phyloP scores from a whole-genome alignment of 1,140 invertebrate genomes.

The Calosoma granatense region DNA sequence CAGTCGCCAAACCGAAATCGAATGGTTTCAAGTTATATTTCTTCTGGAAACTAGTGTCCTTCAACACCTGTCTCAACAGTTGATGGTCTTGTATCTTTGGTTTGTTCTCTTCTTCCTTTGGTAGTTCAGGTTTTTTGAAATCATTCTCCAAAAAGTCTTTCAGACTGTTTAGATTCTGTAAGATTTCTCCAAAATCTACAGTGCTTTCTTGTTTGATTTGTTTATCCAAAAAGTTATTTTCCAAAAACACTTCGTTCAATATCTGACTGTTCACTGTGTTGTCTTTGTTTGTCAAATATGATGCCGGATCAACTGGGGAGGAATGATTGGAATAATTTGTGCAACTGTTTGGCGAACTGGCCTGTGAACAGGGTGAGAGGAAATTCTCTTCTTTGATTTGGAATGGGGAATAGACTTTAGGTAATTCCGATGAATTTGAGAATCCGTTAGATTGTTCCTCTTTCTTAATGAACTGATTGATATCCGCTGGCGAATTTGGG shows the following conservation, averaged over 20 bases:
- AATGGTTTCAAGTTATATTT: constrained; percentile 69
- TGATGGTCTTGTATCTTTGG: constrained; percentile 53
- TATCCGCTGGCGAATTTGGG: background rate
- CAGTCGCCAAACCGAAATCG: constrained; percentile 48
- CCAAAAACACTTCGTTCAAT: constrained; percentile 18
- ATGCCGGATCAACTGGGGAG: constrained; percentile 15
- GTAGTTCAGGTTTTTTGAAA: constrained; percentile 17
- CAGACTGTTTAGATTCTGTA: constrained; percentile 27
- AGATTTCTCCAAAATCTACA: constrained; percentile 35
- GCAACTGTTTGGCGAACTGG: constrained; percentile 16
- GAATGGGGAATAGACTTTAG: constrained; percentile 29
- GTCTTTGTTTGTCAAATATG: background rate
- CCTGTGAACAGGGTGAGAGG: constrained; percentile 18
- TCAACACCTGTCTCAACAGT: constrained; percentile 65
- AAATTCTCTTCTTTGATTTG: constrained; percentile 40
- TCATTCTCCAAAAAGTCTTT: constrained; percentile 25
- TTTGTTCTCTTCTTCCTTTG: constrained; percentile 16
- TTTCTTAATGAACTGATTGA: constrained; percentile 23
- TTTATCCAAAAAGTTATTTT: constrained; percentile 21
- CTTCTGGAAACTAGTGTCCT: constrained; percentile 73
- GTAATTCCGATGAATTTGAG: too few relatives aligned
- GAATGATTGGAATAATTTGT: constrained; percentile 20
- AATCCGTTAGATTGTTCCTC: constrained; percentile 22
- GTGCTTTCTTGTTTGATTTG: constrained; percentile 30
- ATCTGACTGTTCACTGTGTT: too few relatives aligned